These are phyloP conservation scores for Lepus americanus DNA, from an alignment of 2,113 vertebrate species.

Conservation along the genomic window DNA sequence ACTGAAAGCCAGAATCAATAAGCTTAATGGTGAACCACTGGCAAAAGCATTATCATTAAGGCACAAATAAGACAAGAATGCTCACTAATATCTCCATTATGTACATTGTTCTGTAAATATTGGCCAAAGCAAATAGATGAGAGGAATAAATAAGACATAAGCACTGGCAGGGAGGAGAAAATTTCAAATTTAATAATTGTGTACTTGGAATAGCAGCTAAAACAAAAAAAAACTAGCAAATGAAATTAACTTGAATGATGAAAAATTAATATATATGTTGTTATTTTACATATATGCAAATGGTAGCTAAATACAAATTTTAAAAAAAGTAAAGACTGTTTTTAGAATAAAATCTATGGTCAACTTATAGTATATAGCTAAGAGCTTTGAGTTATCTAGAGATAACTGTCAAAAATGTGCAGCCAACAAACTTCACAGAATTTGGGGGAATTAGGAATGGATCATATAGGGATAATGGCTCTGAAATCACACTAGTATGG, in stretches of 20 bases:
- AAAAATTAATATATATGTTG: background rate
- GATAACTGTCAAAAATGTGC: background rate
- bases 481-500: background rate
- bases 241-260: background rate
- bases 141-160: slow-evolving; percentile 28
- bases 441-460: background rate
- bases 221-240: background rate
- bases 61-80: background rate
- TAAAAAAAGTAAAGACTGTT: background rate
- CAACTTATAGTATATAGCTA: background rate
- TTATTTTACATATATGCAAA: background rate
- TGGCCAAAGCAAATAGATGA: slow-evolving; percentile 31
- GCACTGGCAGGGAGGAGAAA: background rate
- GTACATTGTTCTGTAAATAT: slow-evolving; percentile 4
- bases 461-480: background rate
- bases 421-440: background rate
- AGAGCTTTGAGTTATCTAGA: background rate
- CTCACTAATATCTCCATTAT: background rate
- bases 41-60: background rate
- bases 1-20: background rate
- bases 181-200: background rate
- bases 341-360: background rate
- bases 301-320: background rate
- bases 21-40: background rate
- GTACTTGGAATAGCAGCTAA: background rate